Evolutionary conservation across 92 coral and sea anemone species (phyloP), one percentile per base, ranked within the genome.

Genomic region (Palythoa grandiflora): DNA sequence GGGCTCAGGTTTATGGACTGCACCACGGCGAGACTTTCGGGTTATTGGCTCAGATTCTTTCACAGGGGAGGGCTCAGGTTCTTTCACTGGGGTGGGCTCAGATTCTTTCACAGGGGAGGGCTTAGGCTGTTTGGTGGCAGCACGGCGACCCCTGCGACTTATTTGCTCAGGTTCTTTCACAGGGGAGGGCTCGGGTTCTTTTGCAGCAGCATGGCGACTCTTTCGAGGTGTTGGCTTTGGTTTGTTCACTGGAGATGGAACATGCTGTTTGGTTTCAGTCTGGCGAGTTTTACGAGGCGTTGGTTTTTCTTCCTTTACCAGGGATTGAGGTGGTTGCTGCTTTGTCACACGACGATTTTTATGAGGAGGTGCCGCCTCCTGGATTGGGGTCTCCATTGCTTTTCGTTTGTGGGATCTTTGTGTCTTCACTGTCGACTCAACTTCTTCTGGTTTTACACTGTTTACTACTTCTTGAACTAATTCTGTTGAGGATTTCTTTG

Each of bases 361-460:
- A n/a, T 9, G 28, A 16, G 28, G 21, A 63, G 78, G 78, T 16
- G 54, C 40, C 2, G 52, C 28, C 28, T 73, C 57, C 78, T 73
- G 16, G 3, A 73, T 21, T 39, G 53, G 78, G 19, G 78, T 6
- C 35, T 66, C 75, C n/a, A 6, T 15, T 13, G 21, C 86, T 81
- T 81, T 81, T n/a, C 86, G 86, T 35, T 81, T 81, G 75, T 40
- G 40, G 2, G 86, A 81, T 5, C 20, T 36, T 7, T 65, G n/a
- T 37, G 3, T 78, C 52, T 87, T 73, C 15, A 20, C 15, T 16
- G 52, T 36, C 50, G 86, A 48, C 71, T 79, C 87, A 14, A 66
- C 84, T 44, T 21, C 77, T 74, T 72, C 92, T n/a, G 77, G 36
- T 77, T 91, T 78, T 57, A 44, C 55, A 66, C 38, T 70, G 3